These are phyloP conservation scores for Sclerurus mexicanus DNA, from an alignment of 2,113 vertebrate genomes.

Conservation along the genomic window DNA sequence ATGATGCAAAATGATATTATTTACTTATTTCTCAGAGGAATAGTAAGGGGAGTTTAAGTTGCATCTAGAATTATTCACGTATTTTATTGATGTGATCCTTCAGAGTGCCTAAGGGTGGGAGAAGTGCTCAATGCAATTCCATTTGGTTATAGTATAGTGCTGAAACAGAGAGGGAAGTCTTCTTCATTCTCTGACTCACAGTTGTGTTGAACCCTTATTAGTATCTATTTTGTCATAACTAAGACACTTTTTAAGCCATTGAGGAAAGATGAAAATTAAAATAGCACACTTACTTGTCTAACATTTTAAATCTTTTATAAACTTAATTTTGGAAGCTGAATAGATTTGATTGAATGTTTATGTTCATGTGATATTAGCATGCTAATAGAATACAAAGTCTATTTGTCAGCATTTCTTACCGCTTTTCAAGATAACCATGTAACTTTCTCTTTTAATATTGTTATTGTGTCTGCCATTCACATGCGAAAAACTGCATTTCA, in stretches of 20 bases:
- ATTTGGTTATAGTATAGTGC: background rate
- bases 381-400: background rate
- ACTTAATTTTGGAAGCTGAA: background rate
- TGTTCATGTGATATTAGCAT: background rate
- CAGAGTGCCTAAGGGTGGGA: background rate
- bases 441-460: background rate
- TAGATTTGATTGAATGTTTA: background rate
- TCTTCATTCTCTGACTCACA: background rate
- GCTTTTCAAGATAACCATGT: background rate
- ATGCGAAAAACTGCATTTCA: background rate
- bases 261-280: background rate
- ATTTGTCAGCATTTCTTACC: background rate
- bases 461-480: background rate
- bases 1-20: background rate
- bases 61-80: background rate
- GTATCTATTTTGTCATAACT: background rate
- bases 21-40: background rate
- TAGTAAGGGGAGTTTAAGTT: background rate
- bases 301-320: background rate
- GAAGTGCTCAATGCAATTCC: background rate
- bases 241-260: background rate
- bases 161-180: background rate
- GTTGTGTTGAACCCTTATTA: background rate
- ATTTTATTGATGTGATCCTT: background rate
- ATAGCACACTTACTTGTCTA: background rate